Percentiles rank a stretch among this genome's conserved stretches.
These are phyloP conservation scores for Spodoptera picta DNA, from an alignment of 2,888 invertebrate species.

Conservation along the genomic window DNA sequence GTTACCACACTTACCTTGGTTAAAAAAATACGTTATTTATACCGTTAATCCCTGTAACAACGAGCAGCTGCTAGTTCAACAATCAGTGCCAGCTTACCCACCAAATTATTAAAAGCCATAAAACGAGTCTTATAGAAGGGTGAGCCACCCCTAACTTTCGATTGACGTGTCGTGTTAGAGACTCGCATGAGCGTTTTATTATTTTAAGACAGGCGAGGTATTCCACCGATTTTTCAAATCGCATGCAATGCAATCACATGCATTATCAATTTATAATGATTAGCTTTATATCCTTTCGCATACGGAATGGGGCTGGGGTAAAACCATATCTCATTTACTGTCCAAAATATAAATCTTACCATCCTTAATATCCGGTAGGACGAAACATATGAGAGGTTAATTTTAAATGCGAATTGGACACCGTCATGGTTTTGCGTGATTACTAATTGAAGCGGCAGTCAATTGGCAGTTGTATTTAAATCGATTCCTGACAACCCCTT, in stretches of 20 bases:
- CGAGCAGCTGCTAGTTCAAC: conserved; percentile 83
- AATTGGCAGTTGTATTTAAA: conserved; percentile 43
- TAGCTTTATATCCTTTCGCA: conserved; percentile 23
- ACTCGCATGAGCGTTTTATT: conserved; percentile 82
- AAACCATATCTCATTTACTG: conserved; percentile 7
- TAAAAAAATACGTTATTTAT: conserved; percentile 71
- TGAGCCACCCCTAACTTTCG: conserved; percentile 82
- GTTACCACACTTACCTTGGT: conserved; percentile 66
- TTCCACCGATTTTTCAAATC: conserved; percentile 73
- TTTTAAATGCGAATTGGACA: conserved; percentile 21
- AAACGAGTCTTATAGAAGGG: conserved; percentile 86
- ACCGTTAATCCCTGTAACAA: conserved; percentile 77
- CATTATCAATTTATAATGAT: conserved; percentile 31
- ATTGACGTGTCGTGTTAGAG: conserved; percentile 80
- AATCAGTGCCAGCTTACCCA: conserved; percentile 86
- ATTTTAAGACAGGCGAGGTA: conserved; percentile 78
- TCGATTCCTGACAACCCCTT: conserved; percentile 42
- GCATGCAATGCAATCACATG: conserved; percentile 28
- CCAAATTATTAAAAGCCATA: conserved; percentile 88
- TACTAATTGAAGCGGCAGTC: conserved; percentile 33
- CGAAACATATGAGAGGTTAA: conserved; percentile 8
- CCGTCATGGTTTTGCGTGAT: conserved; percentile 38
- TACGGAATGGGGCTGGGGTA: conserved; percentile 9
- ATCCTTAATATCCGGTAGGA: conserved; percentile 28
- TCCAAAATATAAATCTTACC: conserved; percentile 7